phyloP scores from a whole-genome alignment of 1,140 invertebrate genomes.

The Drosophila hydei region DNA sequence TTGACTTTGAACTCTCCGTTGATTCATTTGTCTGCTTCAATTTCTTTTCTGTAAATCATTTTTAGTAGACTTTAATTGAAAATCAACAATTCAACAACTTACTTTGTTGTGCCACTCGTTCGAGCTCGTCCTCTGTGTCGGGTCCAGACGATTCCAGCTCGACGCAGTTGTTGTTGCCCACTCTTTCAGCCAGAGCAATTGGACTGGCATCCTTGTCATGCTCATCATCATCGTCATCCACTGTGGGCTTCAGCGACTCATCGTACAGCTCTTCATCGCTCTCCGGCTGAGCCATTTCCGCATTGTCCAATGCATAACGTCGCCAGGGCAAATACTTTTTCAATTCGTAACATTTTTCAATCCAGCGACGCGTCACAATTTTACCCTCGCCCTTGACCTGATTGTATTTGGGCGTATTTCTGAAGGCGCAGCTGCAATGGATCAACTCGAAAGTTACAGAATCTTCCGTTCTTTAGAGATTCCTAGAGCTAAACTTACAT shows the following conservation, averaged over 20 bases:
- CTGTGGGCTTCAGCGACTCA: conserved; percentile 58
- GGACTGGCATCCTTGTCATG: not conserved
- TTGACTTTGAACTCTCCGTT: not conserved
- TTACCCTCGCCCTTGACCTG: conserved; percentile 88
- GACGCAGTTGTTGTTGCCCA: not conserved
- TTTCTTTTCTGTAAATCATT: conserved; percentile 36
- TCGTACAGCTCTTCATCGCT: conserved; percentile 85
- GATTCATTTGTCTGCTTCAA: conserved; percentile 8
- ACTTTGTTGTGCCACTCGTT: conserved; percentile 79
- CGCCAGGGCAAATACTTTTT: conserved; percentile 90
- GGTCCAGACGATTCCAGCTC: conserved; percentile 44
- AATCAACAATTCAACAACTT: not conserved
- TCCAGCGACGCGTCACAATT: conserved; percentile 91
- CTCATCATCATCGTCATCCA: conserved; percentile 5
- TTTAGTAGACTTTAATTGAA: not conserved
- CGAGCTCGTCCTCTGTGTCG: conserved; percentile 86
- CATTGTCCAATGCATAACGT: conserved; percentile 86
- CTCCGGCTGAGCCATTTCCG: conserved; percentile 82
- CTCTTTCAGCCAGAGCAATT: no score
- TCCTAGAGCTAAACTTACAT: conserved; percentile 41
- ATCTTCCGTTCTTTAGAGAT: no score
- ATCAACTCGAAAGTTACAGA: no score
- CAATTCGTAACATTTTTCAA: conserved; percentile 88
- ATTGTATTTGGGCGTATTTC: conserved; percentile 94
- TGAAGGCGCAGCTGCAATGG: conserved; percentile 91